These are phyloP conservation scores for Vulpes lagopus DNA, from an alignment of 2,113 vertebrate genomes.

Conservation along the genomic window DNA sequence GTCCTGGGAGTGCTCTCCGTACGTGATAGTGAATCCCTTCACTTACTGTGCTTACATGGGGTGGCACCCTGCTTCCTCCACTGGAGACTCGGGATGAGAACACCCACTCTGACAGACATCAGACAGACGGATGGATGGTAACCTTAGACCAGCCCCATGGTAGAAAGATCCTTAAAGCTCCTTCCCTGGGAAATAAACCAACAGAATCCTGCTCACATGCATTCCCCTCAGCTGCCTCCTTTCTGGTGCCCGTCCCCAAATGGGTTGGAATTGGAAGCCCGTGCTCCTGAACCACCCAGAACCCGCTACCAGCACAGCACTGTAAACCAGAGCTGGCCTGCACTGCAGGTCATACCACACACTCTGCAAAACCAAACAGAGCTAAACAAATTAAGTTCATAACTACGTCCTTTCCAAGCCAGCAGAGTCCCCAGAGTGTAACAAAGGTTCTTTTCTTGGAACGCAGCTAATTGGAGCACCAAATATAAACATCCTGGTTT, in stretches of 20 bases:
- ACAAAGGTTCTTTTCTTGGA: not conserved
- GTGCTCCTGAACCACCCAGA: not conserved
- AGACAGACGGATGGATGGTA: rapidly evolving
- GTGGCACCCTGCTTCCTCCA: too few relatives aligned
- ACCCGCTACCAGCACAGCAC: rapidly evolving
- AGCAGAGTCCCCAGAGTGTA: rapidly evolving
- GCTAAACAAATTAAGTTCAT: not conserved
- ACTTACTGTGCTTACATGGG: rapidly evolving
- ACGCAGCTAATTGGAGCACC: not conserved
- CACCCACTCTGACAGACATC: rapidly evolving
- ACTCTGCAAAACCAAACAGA: not conserved
- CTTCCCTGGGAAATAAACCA: not conserved
- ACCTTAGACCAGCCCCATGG: rapidly evolving
- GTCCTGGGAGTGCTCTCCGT: not conserved
- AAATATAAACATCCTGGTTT: not conserved
- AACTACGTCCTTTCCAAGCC: not conserved
- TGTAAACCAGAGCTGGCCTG: not conserved
- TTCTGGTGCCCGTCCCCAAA: rapidly evolving
- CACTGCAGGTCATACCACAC: rapidly evolving
- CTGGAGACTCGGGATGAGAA: not conserved
- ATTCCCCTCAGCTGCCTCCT: rapidly evolving
- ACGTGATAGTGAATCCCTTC: not conserved
- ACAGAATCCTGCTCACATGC: not conserved
- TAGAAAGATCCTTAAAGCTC: not conserved
- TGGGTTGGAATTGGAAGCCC: not conserved